Conservation (phyloP, 2,888 invertebrate genomes). For the Drosophila aldrichi region DNA sequence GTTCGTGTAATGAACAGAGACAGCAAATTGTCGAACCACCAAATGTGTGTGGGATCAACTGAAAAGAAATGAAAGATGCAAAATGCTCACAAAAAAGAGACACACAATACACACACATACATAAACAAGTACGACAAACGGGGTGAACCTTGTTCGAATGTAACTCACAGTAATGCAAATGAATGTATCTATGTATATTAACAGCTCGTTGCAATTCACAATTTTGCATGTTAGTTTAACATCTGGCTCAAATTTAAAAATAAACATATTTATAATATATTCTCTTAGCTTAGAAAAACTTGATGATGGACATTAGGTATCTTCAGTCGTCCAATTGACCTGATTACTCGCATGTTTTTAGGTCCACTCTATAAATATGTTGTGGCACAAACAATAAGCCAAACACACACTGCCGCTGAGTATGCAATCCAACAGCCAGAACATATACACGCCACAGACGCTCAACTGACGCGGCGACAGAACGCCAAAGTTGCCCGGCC, state of each 20-base stretch:
- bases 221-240: neutral
- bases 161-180: conserved; percentile 12
- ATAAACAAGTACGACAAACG: neutral
- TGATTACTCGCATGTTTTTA: conserved; percentile 61
- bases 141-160: conserved; percentile 47
- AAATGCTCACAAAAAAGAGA: conserved; percentile 16
- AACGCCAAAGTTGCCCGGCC: conserved; percentile 50
- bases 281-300: neutral
- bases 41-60: conserved; percentile 73
- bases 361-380: conserved; percentile 76
- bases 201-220: neutral
- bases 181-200: neutral
- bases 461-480: conserved; percentile 40
- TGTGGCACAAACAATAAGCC: conserved; percentile 62
- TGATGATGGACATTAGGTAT: conserved; percentile 13
- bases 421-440: conserved; percentile 48
- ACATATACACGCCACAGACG: conserved; percentile 35
- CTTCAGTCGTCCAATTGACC: conserved; percentile 67
- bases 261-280: neutral
- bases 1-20: conserved; percentile 74
- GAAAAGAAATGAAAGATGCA: conserved; percentile 67
- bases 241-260: neutral
- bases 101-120: neutral
- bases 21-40: conserved; percentile 72
- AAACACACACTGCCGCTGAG: conserved; percentile 52